Evolutionary conservation across 2,797 vertebrate species (phyloP), one percentile per base, ranked within the genome.

Genomic region (Micromesistius poutassou): DNA sequence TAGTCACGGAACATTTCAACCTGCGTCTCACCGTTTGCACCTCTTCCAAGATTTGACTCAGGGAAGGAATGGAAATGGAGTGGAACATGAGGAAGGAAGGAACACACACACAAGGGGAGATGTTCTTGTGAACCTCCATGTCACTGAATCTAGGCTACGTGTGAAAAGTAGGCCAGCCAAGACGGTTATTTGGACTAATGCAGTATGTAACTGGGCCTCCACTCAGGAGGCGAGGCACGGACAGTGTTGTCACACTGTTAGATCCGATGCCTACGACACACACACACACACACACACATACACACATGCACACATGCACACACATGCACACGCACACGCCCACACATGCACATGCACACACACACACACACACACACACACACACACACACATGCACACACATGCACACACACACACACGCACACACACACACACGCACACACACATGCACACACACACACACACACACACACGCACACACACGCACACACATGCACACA

Each of bases 121-220:
- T 50, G 46, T 6, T 19, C 46, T 22, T 50, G 46, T 42, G 40
- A 42, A 42, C 40, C 40, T 42, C 40, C 40, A 42, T 42, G 40
- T 42, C 40, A 16, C 40, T 13, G 40, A 42, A 50, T 19, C 46
- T 22, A 50, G 46, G 46, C 46, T 50, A 22, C 22, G 40, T 42
- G 40, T 42, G 40, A 42, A 50, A 68, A 68, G 66, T 68, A 68
- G 36, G 89, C 82, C 86, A 89, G 82, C 79, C n/a, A 83, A 86
- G 83, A 80, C 84, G 83, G 74, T 74, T 50, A 78, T 88, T 86
- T 87, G 86, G 88, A 78, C 84, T 91, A 79, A 89, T 88, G 81
- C 72, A 46, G 75, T 85, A 87, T 91, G 87, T 90, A 90, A 90
- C 84, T 89, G 86, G 85, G 87, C 86, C 88, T 90, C 19, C 8